phyloP scores from a whole-genome alignment of 2,888 invertebrate species.

The Ommatoiulus sabulosus region DNA sequence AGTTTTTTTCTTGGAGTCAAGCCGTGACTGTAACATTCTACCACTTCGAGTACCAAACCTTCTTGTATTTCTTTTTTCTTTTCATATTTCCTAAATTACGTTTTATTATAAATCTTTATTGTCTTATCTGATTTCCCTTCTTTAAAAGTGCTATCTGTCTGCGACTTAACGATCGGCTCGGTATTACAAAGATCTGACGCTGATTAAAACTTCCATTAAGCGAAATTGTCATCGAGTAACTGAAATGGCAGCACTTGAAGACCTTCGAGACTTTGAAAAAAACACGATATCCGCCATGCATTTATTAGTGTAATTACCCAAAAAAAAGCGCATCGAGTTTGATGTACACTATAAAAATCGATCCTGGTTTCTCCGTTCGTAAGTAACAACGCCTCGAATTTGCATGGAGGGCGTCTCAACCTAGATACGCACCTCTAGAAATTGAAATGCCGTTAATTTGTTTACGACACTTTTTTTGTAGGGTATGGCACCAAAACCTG shows the following conservation, averaged over 20 bases:
- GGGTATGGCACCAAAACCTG: neutral
- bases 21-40: slow-evolving; percentile 29
- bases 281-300: neutral
- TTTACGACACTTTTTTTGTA: neutral
- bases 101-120: neutral
- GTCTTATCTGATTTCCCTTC: neutral
- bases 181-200: neutral
- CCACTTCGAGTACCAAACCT: slow-evolving; percentile 7
- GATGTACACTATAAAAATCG: neutral
- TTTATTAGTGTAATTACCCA: neutral
- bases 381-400: neutral
- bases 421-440: neutral
- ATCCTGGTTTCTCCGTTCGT: neutral
- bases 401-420: slow-evolving; percentile 11
- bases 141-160: neutral
- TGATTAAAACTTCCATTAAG: neutral
- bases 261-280: slow-evolving; percentile 5
- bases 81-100: neutral
- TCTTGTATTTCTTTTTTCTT: neutral
- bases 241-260: neutral
- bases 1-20: neutral
- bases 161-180: neutral
- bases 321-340: neutral
- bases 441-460: neutral
- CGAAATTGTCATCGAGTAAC: neutral